A percentile compares a stretch with the other conserved stretches of the same genome.
phyloP scores from a whole-genome alignment of 2,797 vertebrate species.

The Ciconia nigra region DNA sequence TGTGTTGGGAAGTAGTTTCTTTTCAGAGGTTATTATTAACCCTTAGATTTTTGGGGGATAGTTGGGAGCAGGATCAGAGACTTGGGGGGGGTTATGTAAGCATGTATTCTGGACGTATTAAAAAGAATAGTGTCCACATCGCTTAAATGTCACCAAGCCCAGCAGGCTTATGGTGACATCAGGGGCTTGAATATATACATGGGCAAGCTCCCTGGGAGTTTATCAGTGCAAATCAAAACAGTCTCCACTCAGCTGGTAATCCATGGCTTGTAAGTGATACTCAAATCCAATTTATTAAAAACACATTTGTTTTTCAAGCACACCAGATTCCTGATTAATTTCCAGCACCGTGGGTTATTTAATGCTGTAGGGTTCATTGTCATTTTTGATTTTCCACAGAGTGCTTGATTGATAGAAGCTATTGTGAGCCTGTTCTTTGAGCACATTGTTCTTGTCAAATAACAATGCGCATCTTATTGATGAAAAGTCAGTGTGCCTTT shows the following conservation, averaged over 20 bases:
- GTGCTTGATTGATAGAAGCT: conserved; percentile 70
- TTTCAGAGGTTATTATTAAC: neutral
- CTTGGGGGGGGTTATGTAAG: neutral
- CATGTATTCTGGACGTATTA: neutral
- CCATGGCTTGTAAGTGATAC: conserved; percentile 55
- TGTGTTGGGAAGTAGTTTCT: neutral
- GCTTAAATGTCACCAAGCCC: neutral
- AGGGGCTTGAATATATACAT: neutral
- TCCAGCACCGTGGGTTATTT: conserved; percentile 67
- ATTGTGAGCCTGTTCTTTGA: conserved; percentile 53
- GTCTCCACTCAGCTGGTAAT: conserved; percentile 28
- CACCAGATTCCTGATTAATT: conserved; percentile 74
- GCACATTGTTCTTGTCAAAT: conserved; percentile 69
- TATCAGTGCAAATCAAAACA: conserved; percentile 41
- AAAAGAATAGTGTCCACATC: neutral
- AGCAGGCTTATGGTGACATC: neutral
- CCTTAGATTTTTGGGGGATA: neutral
- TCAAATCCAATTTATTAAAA: conserved; percentile 78
- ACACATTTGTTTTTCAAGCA: conserved; percentile 72
- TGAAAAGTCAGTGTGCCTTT: conserved; percentile 47
- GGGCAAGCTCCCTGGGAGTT: neutral
- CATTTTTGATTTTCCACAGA: conserved; percentile 71
- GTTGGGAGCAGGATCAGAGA: neutral
- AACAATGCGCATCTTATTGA: conserved; percentile 56
- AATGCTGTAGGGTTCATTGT: conserved; percentile 69